Conservation (phyloP, 2,888 invertebrate genomes). For the Autographa gamma region DNA sequence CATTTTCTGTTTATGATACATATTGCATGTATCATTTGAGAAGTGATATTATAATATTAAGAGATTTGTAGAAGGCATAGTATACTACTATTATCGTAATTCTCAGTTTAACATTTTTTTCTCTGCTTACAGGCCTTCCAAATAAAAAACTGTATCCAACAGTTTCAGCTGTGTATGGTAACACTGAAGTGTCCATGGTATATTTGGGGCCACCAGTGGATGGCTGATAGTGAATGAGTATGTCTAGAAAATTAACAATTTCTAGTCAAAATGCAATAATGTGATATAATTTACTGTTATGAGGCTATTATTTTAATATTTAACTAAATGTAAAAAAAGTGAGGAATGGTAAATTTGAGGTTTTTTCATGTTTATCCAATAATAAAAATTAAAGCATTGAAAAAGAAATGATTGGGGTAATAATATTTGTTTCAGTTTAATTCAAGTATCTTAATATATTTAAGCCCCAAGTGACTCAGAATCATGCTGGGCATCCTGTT, state of each 20-base stretch:
- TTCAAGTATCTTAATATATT: not conserved
- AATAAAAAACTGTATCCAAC: conserved; percentile 98
- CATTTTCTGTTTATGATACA: too few species aligned
- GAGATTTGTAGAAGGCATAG: too few species aligned
- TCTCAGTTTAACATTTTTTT: conserved; percentile 17
- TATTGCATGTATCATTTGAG: too few species aligned
- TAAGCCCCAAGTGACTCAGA: not conserved
- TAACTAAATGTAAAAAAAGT: conserved; percentile 10
- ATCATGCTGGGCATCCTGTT: not conserved
- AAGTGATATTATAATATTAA: too few species aligned
- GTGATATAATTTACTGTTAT: conserved; percentile 62
- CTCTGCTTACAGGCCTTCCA: conserved; percentile 92
- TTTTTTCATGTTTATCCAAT: not conserved
- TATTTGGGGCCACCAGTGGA: conserved; percentile 98
- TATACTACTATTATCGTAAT: not conserved
- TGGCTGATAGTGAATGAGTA: conserved; percentile 91
- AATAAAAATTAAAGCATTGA: not conserved
- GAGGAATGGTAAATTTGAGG: conserved; percentile 1
- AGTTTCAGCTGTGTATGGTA: conserved; percentile 99
- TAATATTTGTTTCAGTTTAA: not conserved
- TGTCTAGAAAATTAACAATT: conserved; percentile 58
- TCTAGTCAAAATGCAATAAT: conserved; percentile 70
- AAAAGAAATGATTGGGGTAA: not conserved
- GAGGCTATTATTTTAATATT: conserved; percentile 39
- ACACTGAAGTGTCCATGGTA: conserved; percentile 99